Conservation (phyloP, 2,113 vertebrate species). For the Psephotus haematonotus region DNA sequence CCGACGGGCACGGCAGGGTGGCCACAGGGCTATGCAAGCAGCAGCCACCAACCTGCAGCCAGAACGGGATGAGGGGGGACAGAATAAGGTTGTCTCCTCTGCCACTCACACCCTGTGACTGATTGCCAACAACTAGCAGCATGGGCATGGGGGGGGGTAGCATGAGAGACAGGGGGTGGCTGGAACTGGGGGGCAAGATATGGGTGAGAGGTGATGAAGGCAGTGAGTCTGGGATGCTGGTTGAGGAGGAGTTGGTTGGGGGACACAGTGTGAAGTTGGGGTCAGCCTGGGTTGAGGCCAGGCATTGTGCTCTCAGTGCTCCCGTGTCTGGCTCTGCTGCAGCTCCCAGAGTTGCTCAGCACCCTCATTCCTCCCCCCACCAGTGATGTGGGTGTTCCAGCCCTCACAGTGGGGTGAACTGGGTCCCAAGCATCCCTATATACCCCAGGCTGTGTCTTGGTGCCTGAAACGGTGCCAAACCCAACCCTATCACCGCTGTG, state of each 20-base stretch:
- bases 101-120: rapidly evolving
- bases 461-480: background rate
- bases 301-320: background rate
- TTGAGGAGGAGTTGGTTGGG: background rate
- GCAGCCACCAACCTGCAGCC: background rate
- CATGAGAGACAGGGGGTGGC: background rate
- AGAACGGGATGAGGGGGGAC: rapidly evolving
- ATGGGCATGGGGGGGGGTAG: background rate
- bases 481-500: rapidly evolving
- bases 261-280: background rate
- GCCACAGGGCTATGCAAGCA: background rate
- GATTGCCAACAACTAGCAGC: background rate
- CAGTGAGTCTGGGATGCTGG: background rate
- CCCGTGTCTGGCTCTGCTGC: rapidly evolving
- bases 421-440: rapidly evolving
- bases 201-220: background rate
- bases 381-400: background rate
- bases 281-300: background rate
- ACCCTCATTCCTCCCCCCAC: background rate
- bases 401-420: background rate
- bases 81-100: rapidly evolving
- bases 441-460: background rate
- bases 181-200: rapidly evolving
- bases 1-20: background rate
- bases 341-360: background rate